Evolutionary conservation across 2,888 invertebrate species (phyloP), one percentile per base, ranked within the genome.

Genomic region (Hypsopygia costalis): DNA sequence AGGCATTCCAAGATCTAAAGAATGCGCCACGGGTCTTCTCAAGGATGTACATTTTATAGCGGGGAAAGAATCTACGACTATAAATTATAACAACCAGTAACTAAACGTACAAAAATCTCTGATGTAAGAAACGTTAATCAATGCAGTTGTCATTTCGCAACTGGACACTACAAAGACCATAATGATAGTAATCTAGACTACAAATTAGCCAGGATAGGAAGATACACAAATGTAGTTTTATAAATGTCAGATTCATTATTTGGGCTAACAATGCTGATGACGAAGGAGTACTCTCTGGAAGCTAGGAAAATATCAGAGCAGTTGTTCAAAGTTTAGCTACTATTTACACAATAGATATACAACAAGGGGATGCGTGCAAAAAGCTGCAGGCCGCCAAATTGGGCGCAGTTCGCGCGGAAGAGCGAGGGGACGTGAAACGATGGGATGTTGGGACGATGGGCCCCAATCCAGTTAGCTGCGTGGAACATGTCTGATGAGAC

Each of bases 351-450:
- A n/a, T n/a, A 16, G 2, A 4, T 16, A 3, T 16, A 16, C 16
- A 16, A 3, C 16, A 16, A n/a, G 58, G 69, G 67, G 69, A 70
- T 69, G 72, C 66, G 67, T 62, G 69, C 66, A 77, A 78, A 78
- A 80, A 78, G 69, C 70, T 63, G 70, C 65, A 67, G 58, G 58
- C 54, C 57, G 67, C 70, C 73, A 69, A 74, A 79, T 79, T 77
- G 73, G 70, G 73, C 68, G 69, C 58, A 66, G 65, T 58, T 74
- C 71, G 69, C 64, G 68, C 59, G 72, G 71, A 73, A 71, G 66
- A 56, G 48, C 52, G 53, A 62, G 58, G 64, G 68, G 67, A 6
- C 32, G 34, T 44, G n/a, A 44, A 16, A 16, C 16, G 16, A 16
- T 16, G 16, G 16, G 16, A 16, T 16, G 16, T 16, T 4, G 16